Conservation (phyloP, 2,797 vertebrate species). For the Rachycentron canadum region DNA sequence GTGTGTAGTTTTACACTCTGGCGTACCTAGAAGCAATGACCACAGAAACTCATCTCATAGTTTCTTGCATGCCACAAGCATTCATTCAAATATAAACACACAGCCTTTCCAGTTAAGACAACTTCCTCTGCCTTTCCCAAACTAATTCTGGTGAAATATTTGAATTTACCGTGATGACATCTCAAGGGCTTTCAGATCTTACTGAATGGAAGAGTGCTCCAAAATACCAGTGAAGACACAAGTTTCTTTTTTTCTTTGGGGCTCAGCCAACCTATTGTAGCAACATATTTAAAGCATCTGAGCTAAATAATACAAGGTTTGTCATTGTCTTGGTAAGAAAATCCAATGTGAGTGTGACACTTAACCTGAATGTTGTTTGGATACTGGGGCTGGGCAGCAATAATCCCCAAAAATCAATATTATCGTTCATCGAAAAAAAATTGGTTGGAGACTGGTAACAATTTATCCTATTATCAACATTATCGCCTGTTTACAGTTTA, state of each 20-base stretch:
- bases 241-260: not conserved
- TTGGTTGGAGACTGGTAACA: not conserved
- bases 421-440: not conserved
- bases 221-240: not conserved
- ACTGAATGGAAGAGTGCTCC: not conserved
- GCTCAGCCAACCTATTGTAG: not conserved
- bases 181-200: not conserved
- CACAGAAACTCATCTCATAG: not conserved
- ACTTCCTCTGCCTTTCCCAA: too few relatives aligned
- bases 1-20: not conserved
- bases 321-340: not conserved
- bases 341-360: not conserved
- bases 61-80: constrained; percentile 11
- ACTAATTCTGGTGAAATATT: too few relatives aligned
- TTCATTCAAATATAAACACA: not conserved
- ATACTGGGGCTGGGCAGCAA: too few relatives aligned
- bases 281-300: not conserved
- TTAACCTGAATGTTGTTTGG: too few relatives aligned
- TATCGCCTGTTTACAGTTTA: not conserved
- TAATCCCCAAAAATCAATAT: not conserved
- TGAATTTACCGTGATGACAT: not conserved
- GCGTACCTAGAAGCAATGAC: not conserved
- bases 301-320: not conserved
- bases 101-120: constrained; percentile 1
- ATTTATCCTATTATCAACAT: not conserved